Conservation (phyloP, 2,113 vertebrate genomes). For the Octodon degus region DNA sequence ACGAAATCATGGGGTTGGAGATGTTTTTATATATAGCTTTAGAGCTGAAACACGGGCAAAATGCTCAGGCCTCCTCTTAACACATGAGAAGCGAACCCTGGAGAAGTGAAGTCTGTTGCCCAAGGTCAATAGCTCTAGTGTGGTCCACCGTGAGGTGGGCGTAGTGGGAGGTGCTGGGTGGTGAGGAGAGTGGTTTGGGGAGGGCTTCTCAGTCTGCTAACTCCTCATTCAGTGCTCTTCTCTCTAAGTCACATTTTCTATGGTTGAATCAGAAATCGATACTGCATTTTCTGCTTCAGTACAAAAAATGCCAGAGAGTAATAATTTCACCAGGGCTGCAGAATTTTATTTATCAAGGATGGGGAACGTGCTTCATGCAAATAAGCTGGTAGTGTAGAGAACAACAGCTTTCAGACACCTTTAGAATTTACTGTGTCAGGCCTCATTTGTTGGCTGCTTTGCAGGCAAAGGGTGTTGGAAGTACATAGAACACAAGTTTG, state of each 20-base stretch:
- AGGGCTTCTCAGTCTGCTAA: conserved; percentile 5
- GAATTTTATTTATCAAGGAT: conserved; percentile 54
- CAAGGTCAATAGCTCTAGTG: conserved; percentile 66
- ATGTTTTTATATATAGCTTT: conserved; percentile 20
- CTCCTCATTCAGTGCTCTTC: conserved; percentile 23
- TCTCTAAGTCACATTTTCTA: conserved; percentile 21
- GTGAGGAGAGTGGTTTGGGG: neutral
- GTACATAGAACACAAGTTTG: conserved; percentile 25
- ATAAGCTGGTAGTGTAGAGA: neutral
- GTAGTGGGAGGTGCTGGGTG: neutral
- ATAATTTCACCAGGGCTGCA: conserved; percentile 57
- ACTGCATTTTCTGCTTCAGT: conserved; percentile 59
- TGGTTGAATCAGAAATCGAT: conserved; percentile 61
- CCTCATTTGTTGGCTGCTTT: neutral
- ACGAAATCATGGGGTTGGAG: neutral
- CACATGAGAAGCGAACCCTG: conserved; percentile 15
- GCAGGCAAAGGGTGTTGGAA: conserved; percentile 24
- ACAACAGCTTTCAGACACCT: neutral
- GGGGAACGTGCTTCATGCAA: conserved; percentile 15
- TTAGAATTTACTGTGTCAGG: conserved; percentile 23
- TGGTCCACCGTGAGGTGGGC: neutral
- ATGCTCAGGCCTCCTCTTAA: neutral
- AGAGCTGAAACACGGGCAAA: neutral
- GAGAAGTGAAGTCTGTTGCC: conserved; percentile 13
- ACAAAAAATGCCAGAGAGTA: conserved; percentile 44